Percentiles rank a stretch among this genome's conserved stretches.
phyloP scores from a whole-genome alignment of 1,140 invertebrate species.

The Amyelois transitella region DNA sequence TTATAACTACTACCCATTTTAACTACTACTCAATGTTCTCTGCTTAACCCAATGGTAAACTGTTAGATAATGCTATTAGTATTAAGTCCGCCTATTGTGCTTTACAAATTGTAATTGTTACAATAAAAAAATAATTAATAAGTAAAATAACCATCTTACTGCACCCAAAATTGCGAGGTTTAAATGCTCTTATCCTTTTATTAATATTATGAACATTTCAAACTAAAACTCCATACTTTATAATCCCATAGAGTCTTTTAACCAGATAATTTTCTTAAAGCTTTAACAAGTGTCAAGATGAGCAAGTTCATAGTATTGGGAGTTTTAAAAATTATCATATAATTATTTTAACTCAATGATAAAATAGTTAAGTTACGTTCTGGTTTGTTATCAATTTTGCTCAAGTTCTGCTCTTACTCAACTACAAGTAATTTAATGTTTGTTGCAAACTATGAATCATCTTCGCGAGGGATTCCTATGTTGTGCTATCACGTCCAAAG shows the following conservation, averaged over 20 bases:
- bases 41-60: too few relatives aligned
- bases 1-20: too few relatives aligned
- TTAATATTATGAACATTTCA: neutral
- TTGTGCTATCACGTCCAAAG: constrained; percentile 3
- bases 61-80: too few relatives aligned
- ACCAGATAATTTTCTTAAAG: constrained; percentile 7
- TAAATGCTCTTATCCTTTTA: neutral
- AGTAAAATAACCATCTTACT: too few relatives aligned
- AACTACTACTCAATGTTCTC: too few relatives aligned
- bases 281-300: neutral
- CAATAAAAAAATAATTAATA: too few relatives aligned
- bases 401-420: neutral
- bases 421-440: neutral
- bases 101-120: too few relatives aligned
- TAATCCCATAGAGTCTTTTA: constrained; percentile 4
- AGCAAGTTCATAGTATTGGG: neutral
- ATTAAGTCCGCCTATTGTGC: too few relatives aligned
- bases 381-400: neutral
- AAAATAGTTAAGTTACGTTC: too few relatives aligned
- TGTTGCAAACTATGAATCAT: neutral
- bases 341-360: neutral
- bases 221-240: neutral
- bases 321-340: neutral
- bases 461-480: neutral
- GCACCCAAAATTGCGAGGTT: neutral